Evolutionary conservation across 2,113 vertebrate genomes (phyloP), one percentile per base, ranked within the genome.

Genomic region (Hyaena hyaena): DNA sequence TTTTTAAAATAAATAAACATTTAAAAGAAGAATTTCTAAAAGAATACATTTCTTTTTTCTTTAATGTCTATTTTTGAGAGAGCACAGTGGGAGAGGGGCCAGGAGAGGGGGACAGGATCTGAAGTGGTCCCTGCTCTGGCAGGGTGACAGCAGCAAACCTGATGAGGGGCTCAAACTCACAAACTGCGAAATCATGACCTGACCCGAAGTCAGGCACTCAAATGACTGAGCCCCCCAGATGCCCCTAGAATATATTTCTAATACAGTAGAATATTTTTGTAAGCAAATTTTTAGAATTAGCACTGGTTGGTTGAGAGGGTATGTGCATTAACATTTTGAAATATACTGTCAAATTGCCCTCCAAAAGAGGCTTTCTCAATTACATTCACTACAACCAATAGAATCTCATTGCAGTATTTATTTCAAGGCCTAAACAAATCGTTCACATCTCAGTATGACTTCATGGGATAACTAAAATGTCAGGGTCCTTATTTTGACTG

Each of bases 251-350:
- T 10, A 61, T 61, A 19, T 28, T 74, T 74, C 73, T 45, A 45
- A 74, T 45, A 28, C 24, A 12, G 79, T 80, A 28, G 63, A 82
- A 31, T 43, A 80, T 74, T 55, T 71, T 63, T 74, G 1, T 31
- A 85, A n/a, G 33, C 31, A 66, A 4, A 39, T 61, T 83, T 63
- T 48, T 83, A 28, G 16, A 84, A 11, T 85, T 77, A n/a, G 43
- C 50, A 2, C 94, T 93, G 12, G 12, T 71, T 84, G 43, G 55
- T 11, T 74, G 35, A 81, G 48, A 87, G 17, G 33, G 5, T 66
- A n/a, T 79, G 2, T 71, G 33, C 90, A 73, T 74, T 81, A 94
- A 50, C 79, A 88, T 76, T 89, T 91, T 92, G 28, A 91, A 93
- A 88, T 90, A 26, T 26, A 3, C 83, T 91, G 17, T 90, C 84